These are phyloP conservation scores for Sebastes kiyomatsui DNA, from an alignment of 2,797 vertebrate species.

Conservation along the genomic window DNA sequence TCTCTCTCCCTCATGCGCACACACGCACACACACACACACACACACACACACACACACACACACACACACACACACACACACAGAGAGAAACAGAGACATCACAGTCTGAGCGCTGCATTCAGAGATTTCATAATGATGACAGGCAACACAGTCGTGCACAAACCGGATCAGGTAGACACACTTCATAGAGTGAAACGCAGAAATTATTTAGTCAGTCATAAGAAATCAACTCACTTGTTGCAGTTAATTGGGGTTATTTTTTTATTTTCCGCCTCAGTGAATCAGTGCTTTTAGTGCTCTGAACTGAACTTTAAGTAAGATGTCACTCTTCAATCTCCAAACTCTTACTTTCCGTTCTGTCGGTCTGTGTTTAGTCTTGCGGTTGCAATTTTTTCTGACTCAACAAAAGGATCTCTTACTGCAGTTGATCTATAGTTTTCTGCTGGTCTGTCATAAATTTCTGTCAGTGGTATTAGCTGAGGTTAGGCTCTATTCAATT, in stretches of 20 bases:
- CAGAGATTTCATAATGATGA: slow-evolving; percentile 36
- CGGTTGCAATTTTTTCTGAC: slow-evolving; percentile 58
- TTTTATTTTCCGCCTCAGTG: background rate
- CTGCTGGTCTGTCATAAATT: slow-evolving; percentile 73
- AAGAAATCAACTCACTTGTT: slow-evolving; percentile 18
- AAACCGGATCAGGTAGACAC: slow-evolving; percentile 6
- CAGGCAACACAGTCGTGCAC: slow-evolving; percentile 25
- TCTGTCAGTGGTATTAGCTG: slow-evolving; percentile 67
- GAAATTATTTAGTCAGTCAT: background rate
- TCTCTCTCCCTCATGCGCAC: background rate
- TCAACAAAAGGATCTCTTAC: slow-evolving; percentile 58
- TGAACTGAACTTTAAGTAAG: slow-evolving; percentile 19
- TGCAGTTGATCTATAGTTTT: slow-evolving; percentile 67
- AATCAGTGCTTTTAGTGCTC: background rate
- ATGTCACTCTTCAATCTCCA: slow-evolving; percentile 14
- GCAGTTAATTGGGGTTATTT: slow-evolving; percentile 22
- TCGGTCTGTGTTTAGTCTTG: slow-evolving; percentile 41
- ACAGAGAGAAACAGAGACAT: slow-evolving; percentile 26
- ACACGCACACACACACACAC: background rate
- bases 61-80: background rate
- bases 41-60: background rate
- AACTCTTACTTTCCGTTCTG: slow-evolving; percentile 32
- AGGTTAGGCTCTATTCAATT: slow-evolving; percentile 75
- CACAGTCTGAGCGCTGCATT: slow-evolving; percentile 34
- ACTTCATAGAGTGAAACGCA: background rate